Conservation (phyloP, 2,888 invertebrate species). For the Drosophila nr. fundita region DNA sequence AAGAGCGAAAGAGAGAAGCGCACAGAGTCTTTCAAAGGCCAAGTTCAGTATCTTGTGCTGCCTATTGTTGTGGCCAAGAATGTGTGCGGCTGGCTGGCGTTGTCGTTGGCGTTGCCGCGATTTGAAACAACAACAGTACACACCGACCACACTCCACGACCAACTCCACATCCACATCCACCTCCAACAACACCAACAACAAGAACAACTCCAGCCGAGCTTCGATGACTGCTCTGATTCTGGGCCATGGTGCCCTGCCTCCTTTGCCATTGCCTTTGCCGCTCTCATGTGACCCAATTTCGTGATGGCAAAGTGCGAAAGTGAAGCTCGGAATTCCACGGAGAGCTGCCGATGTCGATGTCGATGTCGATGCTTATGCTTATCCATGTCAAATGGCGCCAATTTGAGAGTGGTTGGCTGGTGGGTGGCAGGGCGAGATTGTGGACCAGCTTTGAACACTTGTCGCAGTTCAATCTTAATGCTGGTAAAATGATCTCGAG, state of each 20-base stretch:
- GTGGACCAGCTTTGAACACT: neutral
- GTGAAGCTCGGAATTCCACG: conserved; percentile 51
- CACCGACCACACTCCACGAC: conserved; percentile 8
- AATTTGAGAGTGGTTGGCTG: neutral
- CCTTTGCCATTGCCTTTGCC: conserved; percentile 13
- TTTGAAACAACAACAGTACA: conserved; percentile 46
- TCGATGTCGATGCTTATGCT: conserved; percentile 5
- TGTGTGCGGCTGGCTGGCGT: conserved; percentile 38
- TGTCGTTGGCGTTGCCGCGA: conserved; percentile 54
- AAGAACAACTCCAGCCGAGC: conserved; percentile 11
- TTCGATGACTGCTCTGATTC: conserved; percentile 46
- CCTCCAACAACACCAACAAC: conserved; percentile 4
- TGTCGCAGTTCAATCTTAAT: neutral
- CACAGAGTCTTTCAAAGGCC: conserved; percentile 63
- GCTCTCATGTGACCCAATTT: conserved; percentile 67
- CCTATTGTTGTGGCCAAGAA: conserved; percentile 70
- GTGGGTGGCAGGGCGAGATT: neutral
- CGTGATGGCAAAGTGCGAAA: conserved; percentile 59
- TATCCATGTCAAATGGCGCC: conserved; percentile 9
- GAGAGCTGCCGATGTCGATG: conserved; percentile 7
- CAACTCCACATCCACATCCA: neutral
- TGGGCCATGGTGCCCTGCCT: conserved; percentile 42
- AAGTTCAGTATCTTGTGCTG: conserved; percentile 76
- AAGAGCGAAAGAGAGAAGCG: conserved; percentile 1
- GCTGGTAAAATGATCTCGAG: neutral